These are phyloP conservation scores for Drosophila testacea DNA, from an alignment of 2,888 invertebrate species.

Conservation along the genomic window DNA sequence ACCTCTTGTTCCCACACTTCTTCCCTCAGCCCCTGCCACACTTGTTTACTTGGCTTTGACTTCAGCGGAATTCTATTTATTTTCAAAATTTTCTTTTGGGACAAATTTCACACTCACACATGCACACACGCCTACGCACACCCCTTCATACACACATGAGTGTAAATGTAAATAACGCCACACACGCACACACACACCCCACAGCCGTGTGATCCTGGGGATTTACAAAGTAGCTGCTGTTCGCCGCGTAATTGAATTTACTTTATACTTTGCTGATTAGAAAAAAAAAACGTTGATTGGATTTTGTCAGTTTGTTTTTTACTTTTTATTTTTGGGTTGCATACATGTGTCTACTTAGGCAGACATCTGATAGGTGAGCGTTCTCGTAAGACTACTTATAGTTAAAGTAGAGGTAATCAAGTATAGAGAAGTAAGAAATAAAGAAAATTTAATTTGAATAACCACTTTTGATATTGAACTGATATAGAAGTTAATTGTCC, in stretches of 20 bases:
- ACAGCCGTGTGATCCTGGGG: slow-evolving; percentile 72
- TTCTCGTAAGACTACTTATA: neutral
- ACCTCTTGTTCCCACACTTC: slow-evolving; percentile 5
- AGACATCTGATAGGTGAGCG: neutral
- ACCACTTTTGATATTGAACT: neutral
- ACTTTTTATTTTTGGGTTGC: slow-evolving; percentile 19
- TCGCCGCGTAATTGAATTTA: slow-evolving; percentile 78
- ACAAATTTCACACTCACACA: slow-evolving; percentile 58
- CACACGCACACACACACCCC: slow-evolving; percentile 22
- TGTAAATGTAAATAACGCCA: slow-evolving; percentile 54
- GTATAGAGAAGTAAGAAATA: neutral
- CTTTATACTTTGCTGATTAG: slow-evolving; percentile 79
- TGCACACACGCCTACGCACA: slow-evolving; percentile 35
- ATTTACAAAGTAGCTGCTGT: slow-evolving; percentile 72
- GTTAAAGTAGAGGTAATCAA: neutral
- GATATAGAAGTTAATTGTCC: slow-evolving; percentile 1
- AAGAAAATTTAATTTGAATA: neutral
- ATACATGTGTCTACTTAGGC: slow-evolving; percentile 11
- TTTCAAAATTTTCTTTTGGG: slow-evolving; percentile 73
- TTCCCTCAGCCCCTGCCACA: neutral
- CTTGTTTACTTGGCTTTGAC: slow-evolving; percentile 76
- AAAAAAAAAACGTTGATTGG: slow-evolving; percentile 71
- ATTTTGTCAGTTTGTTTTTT: slow-evolving; percentile 57
- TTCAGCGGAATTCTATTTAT: slow-evolving; percentile 79
- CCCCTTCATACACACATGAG: slow-evolving; percentile 28